Base-by-base conservation (phyloP, 2,888 invertebrate genomes). In the Eucera pruinosa region DNA sequence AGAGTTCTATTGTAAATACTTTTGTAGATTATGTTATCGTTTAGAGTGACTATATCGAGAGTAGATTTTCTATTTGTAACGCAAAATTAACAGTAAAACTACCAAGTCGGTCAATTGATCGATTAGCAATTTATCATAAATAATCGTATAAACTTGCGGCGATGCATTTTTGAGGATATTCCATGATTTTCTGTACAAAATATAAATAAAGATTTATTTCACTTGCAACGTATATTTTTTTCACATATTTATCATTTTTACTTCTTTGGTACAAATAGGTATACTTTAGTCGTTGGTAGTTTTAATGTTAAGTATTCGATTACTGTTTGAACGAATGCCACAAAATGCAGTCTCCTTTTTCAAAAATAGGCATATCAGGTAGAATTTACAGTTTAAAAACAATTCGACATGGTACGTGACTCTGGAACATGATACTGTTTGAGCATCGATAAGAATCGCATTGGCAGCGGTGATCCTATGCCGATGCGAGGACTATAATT, bases 321-420 rank as follows among this genome's bases (percentile, higher is more conserved):
- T 30, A 15, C 3, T 3, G 2, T 20, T 23, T 0, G 5, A 45
- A 60, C 1, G 6, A 1, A 11, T 2, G 2, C 11, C 0, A 3
- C 6, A 11, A 5, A 23, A 23, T 20, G 2, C 15, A 2, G 20
- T 13, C 0, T 15, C 2, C 9, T 41, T 6, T 36, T 23, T 9
- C 6, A 11, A 25, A 41, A 30, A 41, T 15, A 5, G n/a, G 33
- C 11, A 15, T 23, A 15, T 27, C 13, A 62, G 7, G 39, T 3
- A 15, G 43, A 48, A 39, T 55, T 39, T 68, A 48, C 54, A 50
- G 33, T 62, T 73, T 50, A 27, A 55, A 73, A 70, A 50, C 27
- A 36, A 57, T 62, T 62, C 43, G 41, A 73, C 20, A 72, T 23
- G 73, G 64, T 72, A 13, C 25, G 60, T 54, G 60, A 58, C 25